Evolutionary conservation across 2,888 invertebrate genomes (phyloP), one percentile per base, ranked within the genome.

Genomic region (Melanostoma scalare): DNA sequence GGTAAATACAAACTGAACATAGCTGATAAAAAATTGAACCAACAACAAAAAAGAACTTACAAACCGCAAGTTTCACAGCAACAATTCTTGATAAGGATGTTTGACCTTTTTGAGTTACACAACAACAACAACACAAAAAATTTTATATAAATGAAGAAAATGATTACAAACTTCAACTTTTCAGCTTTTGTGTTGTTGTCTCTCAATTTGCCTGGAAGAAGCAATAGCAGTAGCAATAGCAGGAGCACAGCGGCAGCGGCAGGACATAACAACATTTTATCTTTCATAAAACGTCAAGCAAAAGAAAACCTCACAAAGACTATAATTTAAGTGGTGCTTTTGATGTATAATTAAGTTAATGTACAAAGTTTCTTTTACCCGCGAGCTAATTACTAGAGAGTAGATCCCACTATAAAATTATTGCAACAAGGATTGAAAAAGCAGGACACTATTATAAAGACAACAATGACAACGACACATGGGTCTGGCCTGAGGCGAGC

Each of bases 291-390:
- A 73, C 50, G 73, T 58, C 71, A 68, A 55, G 61, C 53, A 61
- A 68, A 76, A 68, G 53, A 65, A 52, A 74, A 56, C 60, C 48
- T 44, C 61, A 69, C 60, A 68, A 69, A 67, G 61, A 73, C 55
- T 77, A 40, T 55, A 60, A 36, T 63, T 73, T 72, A 44, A 63
- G 67, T 61, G 78, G 56, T 77, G 58, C 73, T 69, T 74, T 78
- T 84, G 56, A 78, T 63, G 63, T 69, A 56, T 53, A 78, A 77
- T 78, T 82, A 53, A 60, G 46, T 73, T 82, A 73, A 63, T 72
- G 63, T 56, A 42, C 67, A 58, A 48, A 50, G 46, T 55, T 52
- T 44, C 50, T 46, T 53, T 35, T 63, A 44, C 53, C 56, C 73
- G 38, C 40, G 56, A 46, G 74, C 63, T 73, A 77, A 73, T 77